phyloP scores from a whole-genome alignment of 2,888 invertebrate genomes.

The Hipparchia sbordonii region DNA sequence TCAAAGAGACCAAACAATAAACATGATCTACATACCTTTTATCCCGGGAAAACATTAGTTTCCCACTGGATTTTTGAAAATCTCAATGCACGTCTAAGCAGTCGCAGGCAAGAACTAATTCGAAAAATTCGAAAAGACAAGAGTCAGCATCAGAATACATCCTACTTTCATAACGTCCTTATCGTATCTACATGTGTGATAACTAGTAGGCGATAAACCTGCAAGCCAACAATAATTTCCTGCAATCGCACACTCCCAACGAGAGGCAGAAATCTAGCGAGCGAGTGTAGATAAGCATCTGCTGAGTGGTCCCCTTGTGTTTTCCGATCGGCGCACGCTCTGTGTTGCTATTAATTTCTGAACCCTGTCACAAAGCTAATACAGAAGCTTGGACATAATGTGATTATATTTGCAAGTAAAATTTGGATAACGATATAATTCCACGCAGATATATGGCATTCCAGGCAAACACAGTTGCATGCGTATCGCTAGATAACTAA shows the following conservation, averaged over 20 bases:
- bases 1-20: too few relatives aligned
- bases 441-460: slow-evolving; percentile 45
- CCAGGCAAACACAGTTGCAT: slow-evolving; percentile 44
- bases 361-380: slow-evolving; percentile 71
- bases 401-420: slow-evolving; percentile 80
- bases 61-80: not conserved
- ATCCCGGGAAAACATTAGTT: not conserved
- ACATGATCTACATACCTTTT: too few relatives aligned
- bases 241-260: slow-evolving; percentile 38
- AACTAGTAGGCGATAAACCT: slow-evolving; percentile 35
- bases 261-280: slow-evolving; percentile 36
- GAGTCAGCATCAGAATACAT: not conserved
- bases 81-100: not conserved
- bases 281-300: slow-evolving; percentile 78
- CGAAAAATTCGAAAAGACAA: not conserved
- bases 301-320: slow-evolving; percentile 79
- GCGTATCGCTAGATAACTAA: slow-evolving; percentile 5
- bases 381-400: slow-evolving; percentile 71
- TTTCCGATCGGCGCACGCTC: slow-evolving; percentile 70
- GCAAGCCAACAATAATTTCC: slow-evolving; percentile 39
- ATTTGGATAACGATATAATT: slow-evolving; percentile 59
- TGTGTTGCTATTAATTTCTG: slow-evolving; percentile 79
- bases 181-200: slow-evolving; percentile 23
- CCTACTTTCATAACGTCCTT: slow-evolving; percentile 6
- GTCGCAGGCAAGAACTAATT: not conserved